Evolutionary conservation across 1,140 invertebrate genomes (phyloP), one percentile per base, ranked within the genome.

Genomic region (Pantala flavescens): DNA sequence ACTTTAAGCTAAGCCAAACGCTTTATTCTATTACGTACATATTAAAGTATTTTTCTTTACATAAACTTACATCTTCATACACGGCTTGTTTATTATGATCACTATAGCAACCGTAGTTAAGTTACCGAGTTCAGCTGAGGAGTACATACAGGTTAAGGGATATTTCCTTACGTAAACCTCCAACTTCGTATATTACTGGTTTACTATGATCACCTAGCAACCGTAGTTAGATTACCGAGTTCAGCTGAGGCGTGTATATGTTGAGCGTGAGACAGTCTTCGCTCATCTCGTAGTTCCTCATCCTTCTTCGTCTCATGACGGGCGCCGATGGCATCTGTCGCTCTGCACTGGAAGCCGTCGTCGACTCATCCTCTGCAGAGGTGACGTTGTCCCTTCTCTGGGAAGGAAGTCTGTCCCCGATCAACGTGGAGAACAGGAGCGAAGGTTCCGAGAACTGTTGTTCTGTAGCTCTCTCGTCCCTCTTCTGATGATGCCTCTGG

Each of bases 181-280:
- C n/a, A n/a, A n/a, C n/a, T n/a, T n/a, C n/a, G n/a, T n/a, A n/a
- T n/a, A n/a, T n/a, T n/a, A n/a, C n/a, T n/a, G n/a, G n/a, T n/a
- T n/a, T n/a, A n/a, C n/a, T n/a, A n/a, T n/a, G n/a, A n/a, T n/a
- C n/a, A n/a, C n/a, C n/a, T 36, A 9, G 28, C 9, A 36, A 9
- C 28, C 28, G 3, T 36, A 36, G 9, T 36, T 36, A 9, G 28
- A 16, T 63, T 63, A 63, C 49, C 49, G 49, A 63, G n/a, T 16
- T 16, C 5, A 63, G 49, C 49, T 63, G 49, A 16, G 79, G 79
- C 0, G 77, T 77, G 63, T 81, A 81, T 73, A 81, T 77, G 73
- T 81, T 81, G 23, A 81, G 74, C 10, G 78, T 80, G 21, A 81
- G 79, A 74, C 82, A 83, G 74, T 82, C 81, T 76, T 83, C 82